Conservation (phyloP, 1,140 invertebrate genomes). For the Zaprionus davidi region DNA sequence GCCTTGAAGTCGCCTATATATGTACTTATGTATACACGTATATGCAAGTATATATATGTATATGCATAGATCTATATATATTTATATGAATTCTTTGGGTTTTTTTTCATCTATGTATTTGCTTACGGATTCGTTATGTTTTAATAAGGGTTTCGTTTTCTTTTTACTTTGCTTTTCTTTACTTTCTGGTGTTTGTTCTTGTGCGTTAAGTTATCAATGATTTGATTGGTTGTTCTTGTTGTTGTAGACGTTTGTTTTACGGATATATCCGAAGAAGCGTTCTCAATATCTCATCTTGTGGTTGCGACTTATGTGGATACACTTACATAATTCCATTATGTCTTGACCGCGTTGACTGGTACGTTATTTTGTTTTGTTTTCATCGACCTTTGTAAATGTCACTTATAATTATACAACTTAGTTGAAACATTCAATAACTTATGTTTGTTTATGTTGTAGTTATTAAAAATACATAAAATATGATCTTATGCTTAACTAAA, state of each 20-base stretch:
- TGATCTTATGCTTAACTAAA: conserved; percentile 77
- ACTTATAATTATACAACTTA: conserved; percentile 81
- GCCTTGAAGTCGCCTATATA: conserved; percentile 70
- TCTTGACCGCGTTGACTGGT: conserved; percentile 22
- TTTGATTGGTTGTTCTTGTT: conserved; percentile 21
- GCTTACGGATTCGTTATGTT: conserved; percentile 5
- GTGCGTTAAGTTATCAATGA: conserved; percentile 42
- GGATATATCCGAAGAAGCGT: conserved; percentile 18
- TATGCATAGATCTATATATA: conserved; percentile 24
- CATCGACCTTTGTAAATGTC: conserved; percentile 23
- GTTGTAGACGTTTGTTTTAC: conserved; percentile 4
- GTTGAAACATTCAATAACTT: conserved; percentile 80
- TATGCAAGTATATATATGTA: conserved; percentile 42
- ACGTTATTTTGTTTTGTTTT: conserved; percentile 29
- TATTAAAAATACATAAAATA: conserved; percentile 75
- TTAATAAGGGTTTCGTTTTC: conserved; percentile 7
- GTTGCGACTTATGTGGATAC: conserved; percentile 38
- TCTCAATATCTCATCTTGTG: conserved; percentile 13
- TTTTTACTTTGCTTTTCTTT: conserved; percentile 10
- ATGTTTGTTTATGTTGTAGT: conserved; percentile 53
- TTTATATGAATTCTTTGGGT: conserved; percentile 8
- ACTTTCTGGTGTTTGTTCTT: conserved; percentile 30
- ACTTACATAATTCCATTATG: conserved; percentile 78
- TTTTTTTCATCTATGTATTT: conserved; percentile 1
- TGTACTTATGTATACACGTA: conserved; percentile 51